A percentile compares a stretch with the other conserved stretches of the same genome.
Conservation (phyloP, 2,797 vertebrate genomes). For the Microctenopoma lineatum region DNA sequence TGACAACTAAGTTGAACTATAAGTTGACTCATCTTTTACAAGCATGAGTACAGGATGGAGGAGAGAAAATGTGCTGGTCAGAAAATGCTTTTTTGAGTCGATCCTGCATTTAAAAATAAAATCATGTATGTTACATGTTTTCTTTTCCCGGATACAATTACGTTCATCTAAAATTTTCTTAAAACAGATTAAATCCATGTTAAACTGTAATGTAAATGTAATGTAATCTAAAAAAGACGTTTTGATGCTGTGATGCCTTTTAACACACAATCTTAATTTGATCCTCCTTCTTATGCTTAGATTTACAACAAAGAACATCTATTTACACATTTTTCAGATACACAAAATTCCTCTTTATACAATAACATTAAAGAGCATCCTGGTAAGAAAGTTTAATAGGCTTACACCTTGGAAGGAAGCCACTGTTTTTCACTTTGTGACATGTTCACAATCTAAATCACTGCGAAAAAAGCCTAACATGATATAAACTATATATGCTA, state of each 20-base stretch:
- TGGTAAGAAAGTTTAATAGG: neutral
- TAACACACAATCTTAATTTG: conserved; percentile 1
- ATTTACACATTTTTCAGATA: neutral
- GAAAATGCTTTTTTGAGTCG: conserved; percentile 33
- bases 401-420: neutral
- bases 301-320: neutral
- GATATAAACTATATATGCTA: neutral
- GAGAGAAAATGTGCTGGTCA: conserved; percentile 40
- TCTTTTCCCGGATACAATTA: neutral
- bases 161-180: neutral
- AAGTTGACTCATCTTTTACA: conserved; percentile 82
- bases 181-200: neutral
- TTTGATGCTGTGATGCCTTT: neutral
- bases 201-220: no score
- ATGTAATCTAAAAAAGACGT: no score
- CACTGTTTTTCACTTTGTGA: neutral
- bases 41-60: conserved; percentile 70
- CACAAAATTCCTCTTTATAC: neutral
- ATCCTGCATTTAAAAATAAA: conserved; percentile 10
- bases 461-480: neutral
- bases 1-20: conserved; percentile 82
- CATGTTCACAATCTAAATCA: neutral
- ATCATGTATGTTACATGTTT: neutral
- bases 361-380: neutral
- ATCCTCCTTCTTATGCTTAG: neutral